Evolutionary conservation across 1,140 invertebrate species (phyloP).

Genomic region (Plodia interpunctella): DNA sequence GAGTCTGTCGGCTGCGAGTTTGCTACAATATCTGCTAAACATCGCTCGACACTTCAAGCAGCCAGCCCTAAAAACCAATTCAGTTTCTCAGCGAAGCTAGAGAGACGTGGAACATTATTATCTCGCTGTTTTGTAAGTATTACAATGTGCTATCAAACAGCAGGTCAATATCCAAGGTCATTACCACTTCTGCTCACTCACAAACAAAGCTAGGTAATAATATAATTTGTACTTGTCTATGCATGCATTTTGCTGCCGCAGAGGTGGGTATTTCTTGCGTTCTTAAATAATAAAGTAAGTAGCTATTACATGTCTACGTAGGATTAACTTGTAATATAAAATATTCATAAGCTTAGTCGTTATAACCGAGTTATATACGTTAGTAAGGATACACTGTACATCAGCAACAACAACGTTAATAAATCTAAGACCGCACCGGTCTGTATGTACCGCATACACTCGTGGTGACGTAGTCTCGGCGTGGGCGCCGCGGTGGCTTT

Average conservation of each 20-base stretch:
- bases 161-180: too few species aligned
- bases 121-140: too few species aligned
- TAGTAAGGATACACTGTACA: conserved; percentile 22
- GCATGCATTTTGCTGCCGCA: neutral
- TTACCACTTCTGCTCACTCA: neutral
- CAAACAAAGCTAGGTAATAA: neutral
- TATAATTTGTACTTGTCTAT: neutral
- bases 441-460: too few species aligned
- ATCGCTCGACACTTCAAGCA: too few species aligned
- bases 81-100: too few species aligned
- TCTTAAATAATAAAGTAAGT: neutral
- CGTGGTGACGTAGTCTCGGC: too few species aligned
- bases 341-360: conserved; percentile 53
- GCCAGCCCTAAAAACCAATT: too few species aligned
- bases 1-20: too few species aligned
- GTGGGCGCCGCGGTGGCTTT: neutral
- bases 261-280: neutral
- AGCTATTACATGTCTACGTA: neutral
- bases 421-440: neutral
- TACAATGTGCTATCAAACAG: too few species aligned
- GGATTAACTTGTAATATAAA: conserved; percentile 41
- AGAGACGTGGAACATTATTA: too few species aligned
- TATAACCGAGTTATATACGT: conserved; percentile 17
- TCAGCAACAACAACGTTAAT: conserved; percentile 18
- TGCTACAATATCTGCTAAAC: too few species aligned